phyloP scores from a whole-genome alignment of 37 sponge, comb jelly and placozoan species.

The Spongilla lacustris region DNA sequence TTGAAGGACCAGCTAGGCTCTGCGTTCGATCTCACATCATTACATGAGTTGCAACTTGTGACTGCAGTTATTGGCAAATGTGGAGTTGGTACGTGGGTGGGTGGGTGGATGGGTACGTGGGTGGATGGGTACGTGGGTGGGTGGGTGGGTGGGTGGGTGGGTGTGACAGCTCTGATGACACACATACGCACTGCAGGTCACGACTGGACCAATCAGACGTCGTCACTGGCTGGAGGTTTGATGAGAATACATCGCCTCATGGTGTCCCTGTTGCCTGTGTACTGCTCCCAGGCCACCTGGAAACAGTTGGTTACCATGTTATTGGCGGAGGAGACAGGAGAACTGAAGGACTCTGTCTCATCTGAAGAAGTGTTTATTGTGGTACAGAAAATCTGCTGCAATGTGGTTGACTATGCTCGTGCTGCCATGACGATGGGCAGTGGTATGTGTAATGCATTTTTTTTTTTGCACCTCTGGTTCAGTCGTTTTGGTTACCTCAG shows the following conservation, averaged over 20 bases:
- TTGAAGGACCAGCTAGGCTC: constrained; percentile 48
- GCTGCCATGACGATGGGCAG: constrained; percentile 76
- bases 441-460: background rate
- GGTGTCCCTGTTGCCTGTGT: constrained; percentile 62
- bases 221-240: constrained; percentile 37
- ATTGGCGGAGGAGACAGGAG: background rate
- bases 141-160: constrained; percentile 3
- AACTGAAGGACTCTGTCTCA: background rate
- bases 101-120: too few relatives aligned
- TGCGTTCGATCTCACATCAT: constrained; percentile 20
- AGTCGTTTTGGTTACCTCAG: constrained; percentile 16
- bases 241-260: constrained; percentile 63
- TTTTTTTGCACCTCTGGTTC: background rate
- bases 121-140: background rate
- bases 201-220: constrained; percentile 43
- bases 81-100: constrained; percentile 52
- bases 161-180: background rate
- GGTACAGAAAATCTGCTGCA: constrained; percentile 65
- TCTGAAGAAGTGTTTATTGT: constrained; percentile 27
- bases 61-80: constrained; percentile 71
- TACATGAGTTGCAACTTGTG: constrained; percentile 77
- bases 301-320: background rate
- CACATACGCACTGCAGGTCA: constrained; percentile 32
- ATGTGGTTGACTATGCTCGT: constrained; percentile 71
- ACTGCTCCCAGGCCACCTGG: constrained; percentile 59